A percentile compares a stretch with the other conserved stretches of the same genome.
Evolutionary conservation across 2,797 vertebrate species (phyloP).

Genomic region (Ctenopoma multispine): DNA sequence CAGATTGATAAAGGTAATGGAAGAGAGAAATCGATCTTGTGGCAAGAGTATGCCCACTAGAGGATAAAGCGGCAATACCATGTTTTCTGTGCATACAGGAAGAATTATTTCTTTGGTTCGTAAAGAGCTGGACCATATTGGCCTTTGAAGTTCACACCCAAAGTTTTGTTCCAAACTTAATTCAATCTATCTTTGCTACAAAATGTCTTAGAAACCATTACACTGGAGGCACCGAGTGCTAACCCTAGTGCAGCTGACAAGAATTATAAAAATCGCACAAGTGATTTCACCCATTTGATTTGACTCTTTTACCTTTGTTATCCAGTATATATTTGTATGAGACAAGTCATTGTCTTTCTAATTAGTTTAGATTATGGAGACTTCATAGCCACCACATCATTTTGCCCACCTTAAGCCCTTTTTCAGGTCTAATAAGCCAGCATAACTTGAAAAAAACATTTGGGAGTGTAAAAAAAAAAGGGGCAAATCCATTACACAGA

Average conservation of each 20-base stretch:
- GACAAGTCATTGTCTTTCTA: constrained; percentile 27
- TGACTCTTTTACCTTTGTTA: constrained; percentile 12
- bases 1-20: constrained; percentile 65
- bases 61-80: constrained; percentile 47
- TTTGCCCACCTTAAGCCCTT: no score
- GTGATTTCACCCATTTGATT: constrained; percentile 13
- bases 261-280: background rate
- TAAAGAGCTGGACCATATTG: background rate
- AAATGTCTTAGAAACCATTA: background rate
- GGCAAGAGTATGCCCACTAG: constrained; percentile 50
- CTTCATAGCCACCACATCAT: background rate
- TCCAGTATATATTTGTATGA: background rate
- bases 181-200: constrained; percentile 4
- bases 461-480: background rate
- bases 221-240: background rate
- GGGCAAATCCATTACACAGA: background rate
- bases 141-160: constrained; percentile 19
- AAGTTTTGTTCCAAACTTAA: constrained; percentile 8
- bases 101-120: constrained; percentile 9
- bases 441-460: background rate
- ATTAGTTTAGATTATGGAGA: background rate
- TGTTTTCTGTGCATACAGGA: constrained; percentile 39
- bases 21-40: constrained; percentile 55
- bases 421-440: background rate
- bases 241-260: background rate